Conservation (phyloP, 2,113 vertebrate species). For the Malurus melanocephalus region DNA sequence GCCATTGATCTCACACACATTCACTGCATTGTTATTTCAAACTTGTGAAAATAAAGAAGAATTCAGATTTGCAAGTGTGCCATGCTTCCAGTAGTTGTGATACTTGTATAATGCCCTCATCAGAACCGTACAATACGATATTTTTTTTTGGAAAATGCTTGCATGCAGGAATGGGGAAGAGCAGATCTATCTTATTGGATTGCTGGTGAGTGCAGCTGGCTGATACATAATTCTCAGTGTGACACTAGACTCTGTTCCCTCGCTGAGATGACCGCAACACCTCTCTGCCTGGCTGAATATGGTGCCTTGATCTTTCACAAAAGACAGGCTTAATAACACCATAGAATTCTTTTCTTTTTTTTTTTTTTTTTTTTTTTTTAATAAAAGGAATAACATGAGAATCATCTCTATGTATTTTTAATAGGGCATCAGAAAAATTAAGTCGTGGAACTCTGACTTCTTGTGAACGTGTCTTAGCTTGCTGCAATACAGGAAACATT, state of each 20-base stretch:
- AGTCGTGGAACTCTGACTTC: not conserved
- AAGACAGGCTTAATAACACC: not conserved
- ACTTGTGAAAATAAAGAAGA: not conserved
- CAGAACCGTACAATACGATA: not conserved
- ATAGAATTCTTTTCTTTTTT: not conserved
- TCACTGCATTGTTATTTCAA: not conserved
- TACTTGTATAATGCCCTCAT: not conserved
- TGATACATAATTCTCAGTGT: not conserved
- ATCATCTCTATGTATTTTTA: not conserved
- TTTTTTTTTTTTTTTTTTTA: not conserved
- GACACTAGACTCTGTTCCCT: not conserved
- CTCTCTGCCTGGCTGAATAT: not conserved
- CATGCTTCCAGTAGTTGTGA: not conserved
- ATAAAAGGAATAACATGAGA: not conserved
- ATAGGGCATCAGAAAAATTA: not conserved
- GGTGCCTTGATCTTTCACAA: not conserved
- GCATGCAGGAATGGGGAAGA: not conserved
- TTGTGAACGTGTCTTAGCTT: not conserved
- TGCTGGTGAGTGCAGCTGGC: not conserved
- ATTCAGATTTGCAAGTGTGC: not conserved
- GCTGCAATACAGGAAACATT: not conserved
- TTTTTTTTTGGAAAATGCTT: not conserved
- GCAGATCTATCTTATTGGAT: not conserved
- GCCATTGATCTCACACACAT: not conserved
- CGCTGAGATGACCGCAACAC: not conserved